Percentiles rank a stretch among this genome's conserved stretches.
Evolutionary conservation across 2,888 invertebrate genomes (phyloP).

Genomic region (Petrolisthes cinctipes): DNA sequence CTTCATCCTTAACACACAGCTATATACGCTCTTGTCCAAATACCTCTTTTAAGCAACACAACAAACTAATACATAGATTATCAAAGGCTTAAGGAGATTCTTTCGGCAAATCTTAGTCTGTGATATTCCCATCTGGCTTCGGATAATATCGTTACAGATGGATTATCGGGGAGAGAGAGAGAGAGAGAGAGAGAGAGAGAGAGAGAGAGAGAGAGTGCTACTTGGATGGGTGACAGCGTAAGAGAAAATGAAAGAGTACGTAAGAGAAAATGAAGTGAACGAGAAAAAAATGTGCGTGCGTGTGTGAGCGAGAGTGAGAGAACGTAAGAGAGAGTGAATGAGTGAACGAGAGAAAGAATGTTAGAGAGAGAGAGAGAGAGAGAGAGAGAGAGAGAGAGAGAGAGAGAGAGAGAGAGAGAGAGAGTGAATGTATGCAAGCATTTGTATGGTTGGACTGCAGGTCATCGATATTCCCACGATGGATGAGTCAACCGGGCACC

Average conservation of each 20-base stretch:
- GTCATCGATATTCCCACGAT: constrained; percentile 27
- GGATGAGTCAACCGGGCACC: constrained; percentile 32
- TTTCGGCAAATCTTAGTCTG: no score
- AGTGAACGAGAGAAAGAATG: background rate
- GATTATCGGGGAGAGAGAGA: no score
- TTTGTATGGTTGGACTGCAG: background rate
- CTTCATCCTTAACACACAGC: background rate
- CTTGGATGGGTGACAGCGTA: background rate
- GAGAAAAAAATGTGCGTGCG: background rate
- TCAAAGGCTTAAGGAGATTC: no score
- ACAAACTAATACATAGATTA: no score
- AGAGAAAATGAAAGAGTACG: background rate
- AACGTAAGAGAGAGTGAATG: background rate
- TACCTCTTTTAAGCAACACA: no score
- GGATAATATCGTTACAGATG: no score
- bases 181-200: background rate
- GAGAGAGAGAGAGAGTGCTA: background rate
- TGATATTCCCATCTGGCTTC: no score
- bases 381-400: constrained; percentile 22
- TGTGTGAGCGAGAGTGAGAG: background rate
- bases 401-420: constrained; percentile 22
- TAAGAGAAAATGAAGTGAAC: background rate
- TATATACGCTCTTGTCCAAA: no score
- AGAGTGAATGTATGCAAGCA: background rate
- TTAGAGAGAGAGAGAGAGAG: background rate